Evolutionary conservation across 2,113 vertebrate species (phyloP).

Genomic region (Dromiciops gliroides): DNA sequence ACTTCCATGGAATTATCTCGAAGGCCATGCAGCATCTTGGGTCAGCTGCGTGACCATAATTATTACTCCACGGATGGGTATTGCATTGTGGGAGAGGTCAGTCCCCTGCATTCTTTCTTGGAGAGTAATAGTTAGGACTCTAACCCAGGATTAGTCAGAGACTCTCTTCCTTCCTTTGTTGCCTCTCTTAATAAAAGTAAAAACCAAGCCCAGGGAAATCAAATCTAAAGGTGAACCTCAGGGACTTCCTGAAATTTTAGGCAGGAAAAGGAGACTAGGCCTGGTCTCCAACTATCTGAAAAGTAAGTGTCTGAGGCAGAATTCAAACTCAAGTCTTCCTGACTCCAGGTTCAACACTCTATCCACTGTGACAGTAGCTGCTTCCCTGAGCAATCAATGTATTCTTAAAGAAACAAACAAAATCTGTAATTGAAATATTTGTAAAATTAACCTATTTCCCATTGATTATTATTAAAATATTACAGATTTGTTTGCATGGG

Average conservation of each 20-base stretch:
- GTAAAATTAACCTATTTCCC: not conserved
- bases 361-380: not conserved
- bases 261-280: not conserved
- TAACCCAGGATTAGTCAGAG: not conserved
- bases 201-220: not conserved
- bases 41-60: not conserved
- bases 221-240: not conserved
- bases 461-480: not conserved
- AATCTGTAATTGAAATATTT: not conserved
- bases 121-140: not conserved
- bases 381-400: not conserved
- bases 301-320: not conserved
- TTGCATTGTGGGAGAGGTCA: not conserved
- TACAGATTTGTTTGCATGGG: no score
- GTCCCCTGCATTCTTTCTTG: not conserved
- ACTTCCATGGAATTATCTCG: not conserved
- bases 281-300: not conserved
- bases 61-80: not conserved
- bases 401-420: not conserved
- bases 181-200: not conserved
- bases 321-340: not conserved
- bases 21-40: not conserved
- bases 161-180: not conserved
- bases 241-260: not conserved
- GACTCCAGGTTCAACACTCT: not conserved